phyloP scores from a whole-genome alignment of 2,888 invertebrate species.

The Lasioglossum malachurum region DNA sequence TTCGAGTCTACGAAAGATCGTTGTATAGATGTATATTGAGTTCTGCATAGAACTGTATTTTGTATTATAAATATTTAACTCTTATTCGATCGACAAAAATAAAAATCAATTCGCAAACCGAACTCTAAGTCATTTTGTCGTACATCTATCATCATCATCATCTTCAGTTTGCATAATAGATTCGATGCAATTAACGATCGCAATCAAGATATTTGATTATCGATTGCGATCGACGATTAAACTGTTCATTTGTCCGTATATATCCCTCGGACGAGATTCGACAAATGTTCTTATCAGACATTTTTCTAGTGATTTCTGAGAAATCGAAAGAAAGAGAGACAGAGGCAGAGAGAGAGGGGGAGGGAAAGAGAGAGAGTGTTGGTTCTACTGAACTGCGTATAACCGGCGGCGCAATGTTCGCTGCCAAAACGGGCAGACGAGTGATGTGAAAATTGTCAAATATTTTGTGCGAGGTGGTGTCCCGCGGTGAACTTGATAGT shows the following conservation, averaged over 20 bases:
- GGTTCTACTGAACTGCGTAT: constrained; percentile 69
- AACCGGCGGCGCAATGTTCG: constrained; percentile 75
- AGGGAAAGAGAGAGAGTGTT: constrained; percentile 25
- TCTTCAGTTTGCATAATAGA: constrained; percentile 8
- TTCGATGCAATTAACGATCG: neutral
- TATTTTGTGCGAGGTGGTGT: constrained; percentile 71
- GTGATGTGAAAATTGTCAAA: constrained; percentile 82
- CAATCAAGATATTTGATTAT: neutral
- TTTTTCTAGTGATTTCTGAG: constrained; percentile 52
- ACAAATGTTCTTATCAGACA: constrained; percentile 34
- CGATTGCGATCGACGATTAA: neutral
- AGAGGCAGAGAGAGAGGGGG: neutral
- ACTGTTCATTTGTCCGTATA: neutral
- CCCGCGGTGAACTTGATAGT: constrained; percentile 64
- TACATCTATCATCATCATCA: constrained; percentile 4
- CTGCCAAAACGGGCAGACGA: constrained; percentile 80
- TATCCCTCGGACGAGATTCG: neutral
- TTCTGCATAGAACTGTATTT: constrained; percentile 59
- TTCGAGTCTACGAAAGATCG: constrained; percentile 40
- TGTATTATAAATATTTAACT: constrained; percentile 64
- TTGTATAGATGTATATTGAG: constrained; percentile 46
- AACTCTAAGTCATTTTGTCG: neutral
- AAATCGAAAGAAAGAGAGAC: constrained; percentile 21
- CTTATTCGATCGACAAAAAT: constrained; percentile 54
- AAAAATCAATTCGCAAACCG: constrained; percentile 43